Evolutionary conservation across 2,113 vertebrate species (phyloP), one percentile per base, ranked within the genome.

Genomic region (Pipra filicauda): DNA sequence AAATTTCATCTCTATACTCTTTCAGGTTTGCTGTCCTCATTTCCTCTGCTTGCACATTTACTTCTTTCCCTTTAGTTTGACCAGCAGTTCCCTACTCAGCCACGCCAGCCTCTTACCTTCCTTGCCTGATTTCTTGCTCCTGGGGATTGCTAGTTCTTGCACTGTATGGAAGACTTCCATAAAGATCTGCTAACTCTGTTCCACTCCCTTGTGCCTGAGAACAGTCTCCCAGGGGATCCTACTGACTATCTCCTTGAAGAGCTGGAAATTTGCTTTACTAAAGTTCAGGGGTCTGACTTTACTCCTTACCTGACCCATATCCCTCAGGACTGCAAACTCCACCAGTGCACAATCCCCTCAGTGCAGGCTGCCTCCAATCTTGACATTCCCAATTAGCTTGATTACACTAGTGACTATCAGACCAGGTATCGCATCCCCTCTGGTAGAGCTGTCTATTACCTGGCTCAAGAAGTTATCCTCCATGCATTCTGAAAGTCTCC

Each of bases 331-430:
- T 26, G 21, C 46, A 54, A 61, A 48, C 54, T 61, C n/a, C 62
- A 35, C 11, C n/a, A 39, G 4, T 3, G 30, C 21, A 31, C 1
- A 1, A 35, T 15, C n/a, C 15, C 28, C 24, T 13, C 21, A 62
- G 17, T 15, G 20, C 71, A 31, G 15, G 41, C 48, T 62, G 24
- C 17, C 39, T 55, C 46, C 20, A 31, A 8, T 8, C 78, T 31
- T 35, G n/a, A 7, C 3, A 3, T 41, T 35, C 24, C 11, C 0
- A 0, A 2, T 39, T 30, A 5, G 26, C 26, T 41, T 12, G 6
- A 19, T 64, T 41, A 20, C 37, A 30, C 20, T 41, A 43, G 12
- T 21, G 39, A 43, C 62, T 22, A 31, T 31, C 41, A 70, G 64
- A 49, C 31, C 35, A 35, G 48, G 48, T 4, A 15, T 1, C 19